Conservation (phyloP, 2,113 vertebrate species). For the Diphyllodes magnificus region DNA sequence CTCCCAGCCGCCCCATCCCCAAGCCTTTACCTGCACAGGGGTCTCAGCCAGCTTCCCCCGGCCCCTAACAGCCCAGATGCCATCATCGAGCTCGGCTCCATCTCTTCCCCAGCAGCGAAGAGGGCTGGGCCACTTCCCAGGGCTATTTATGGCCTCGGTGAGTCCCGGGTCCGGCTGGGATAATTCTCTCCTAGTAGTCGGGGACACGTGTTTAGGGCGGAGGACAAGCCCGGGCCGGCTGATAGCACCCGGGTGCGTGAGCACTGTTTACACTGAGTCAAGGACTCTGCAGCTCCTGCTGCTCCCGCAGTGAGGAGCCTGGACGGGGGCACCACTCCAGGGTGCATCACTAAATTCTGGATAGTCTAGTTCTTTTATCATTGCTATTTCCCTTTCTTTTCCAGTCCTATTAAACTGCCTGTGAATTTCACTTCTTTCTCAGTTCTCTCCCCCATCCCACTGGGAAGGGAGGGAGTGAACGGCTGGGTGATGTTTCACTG, state of each 20-base stretch:
- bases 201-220: background rate
- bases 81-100: background rate
- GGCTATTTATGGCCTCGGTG: background rate
- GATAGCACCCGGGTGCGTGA: background rate
- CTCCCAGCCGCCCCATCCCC: background rate
- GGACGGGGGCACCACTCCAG: background rate
- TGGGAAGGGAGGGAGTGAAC: background rate
- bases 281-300: background rate
- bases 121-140: background rate
- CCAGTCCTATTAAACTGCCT: background rate
- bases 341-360: background rate
- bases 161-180: background rate
- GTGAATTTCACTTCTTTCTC: background rate
- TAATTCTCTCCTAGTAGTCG: background rate
- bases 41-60: background rate
- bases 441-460: background rate
- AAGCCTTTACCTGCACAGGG: constrained; percentile 55
- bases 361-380: background rate
- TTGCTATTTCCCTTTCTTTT: background rate
- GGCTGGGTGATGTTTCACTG: background rate
- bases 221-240: background rate
- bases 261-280: background rate
- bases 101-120: background rate
- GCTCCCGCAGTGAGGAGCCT: background rate
- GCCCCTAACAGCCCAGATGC: background rate